Conservation (phyloP, 2,888 invertebrate species). For the Melanotus villosus region DNA sequence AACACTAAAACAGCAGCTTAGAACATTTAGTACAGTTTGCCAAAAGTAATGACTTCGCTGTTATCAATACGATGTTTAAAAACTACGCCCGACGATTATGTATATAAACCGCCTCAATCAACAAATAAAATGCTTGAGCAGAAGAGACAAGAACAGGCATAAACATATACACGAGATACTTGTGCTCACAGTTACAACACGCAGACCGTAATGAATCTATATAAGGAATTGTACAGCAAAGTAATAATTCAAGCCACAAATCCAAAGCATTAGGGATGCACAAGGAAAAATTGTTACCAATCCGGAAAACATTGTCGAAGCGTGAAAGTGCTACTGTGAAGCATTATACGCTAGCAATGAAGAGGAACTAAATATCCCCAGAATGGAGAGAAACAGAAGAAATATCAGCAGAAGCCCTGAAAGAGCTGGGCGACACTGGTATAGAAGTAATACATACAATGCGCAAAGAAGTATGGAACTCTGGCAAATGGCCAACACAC, state of each 20-base stretch:
- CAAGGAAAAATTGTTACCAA: not conserved
- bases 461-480: no score
- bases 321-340: not conserved
- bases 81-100: no score
- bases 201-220: not conserved
- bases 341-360: not conserved
- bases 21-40: no score
- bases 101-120: not conserved
- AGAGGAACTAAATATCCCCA: conserved; percentile 4
- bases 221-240: not conserved
- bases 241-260: not conserved
- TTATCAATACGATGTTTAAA: no score
- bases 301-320: not conserved
- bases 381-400: no score
- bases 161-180: no score
- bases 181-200: conserved; percentile 1
- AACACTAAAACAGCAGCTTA: no score
- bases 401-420: no score
- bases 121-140: not conserved
- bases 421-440: no score
- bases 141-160: conserved; percentile 3
- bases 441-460: no score
- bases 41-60: no score
- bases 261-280: not conserved
- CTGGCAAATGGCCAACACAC: no score